Evolutionary conservation across 1,140 invertebrate genomes (phyloP), one percentile per base, ranked within the genome.

Genomic region (Lucilia sericata): DNA sequence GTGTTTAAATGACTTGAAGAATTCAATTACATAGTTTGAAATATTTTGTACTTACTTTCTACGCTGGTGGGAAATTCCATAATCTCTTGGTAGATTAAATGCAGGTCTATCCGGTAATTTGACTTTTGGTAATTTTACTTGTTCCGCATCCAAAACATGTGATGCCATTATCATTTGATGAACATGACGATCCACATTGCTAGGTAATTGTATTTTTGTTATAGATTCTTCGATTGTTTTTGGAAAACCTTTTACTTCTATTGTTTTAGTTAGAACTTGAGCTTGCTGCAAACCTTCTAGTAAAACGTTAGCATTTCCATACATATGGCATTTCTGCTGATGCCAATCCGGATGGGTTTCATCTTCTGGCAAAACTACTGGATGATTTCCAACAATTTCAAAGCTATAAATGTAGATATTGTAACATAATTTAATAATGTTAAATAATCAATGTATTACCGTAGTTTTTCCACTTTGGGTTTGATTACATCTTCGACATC

Each of bases 141-240:
- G 95, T 87, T 95, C 92, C 51, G 95, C 94, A 92, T 97, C 96
- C 92, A 95, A 96, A 76, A 96, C 91, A 88, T 95, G 94, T 2
- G 96, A 94, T 83, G 93, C 93, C 85, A 94, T 90, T 82, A 97
- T 94, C 13, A 93, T 93, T 87, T 93, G 92, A 85, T 93, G 93
- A 0, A 94, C 91, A 85, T 91, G 91, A 75, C 92, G 91, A 87
- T 94, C 92, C n/a, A 94, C 85, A 36, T 92, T 87, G 85, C 91
- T 92, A 2, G 91, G 90, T 12, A 93, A 88, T 86, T 91, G 93
- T 91, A 89, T 91, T 86, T 92, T 85, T 3, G 92, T 86, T 49
- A 92, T 85, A 70, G 90, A 86, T 83, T 92, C 86, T 82, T 93
- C 87, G 74, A 96, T 92, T 85, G 91, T 92, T 7, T 93, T 90